Base-by-base conservation (phyloP, 2,113 vertebrate species). In the Boulengeromyrus knoepffleri region DNA sequence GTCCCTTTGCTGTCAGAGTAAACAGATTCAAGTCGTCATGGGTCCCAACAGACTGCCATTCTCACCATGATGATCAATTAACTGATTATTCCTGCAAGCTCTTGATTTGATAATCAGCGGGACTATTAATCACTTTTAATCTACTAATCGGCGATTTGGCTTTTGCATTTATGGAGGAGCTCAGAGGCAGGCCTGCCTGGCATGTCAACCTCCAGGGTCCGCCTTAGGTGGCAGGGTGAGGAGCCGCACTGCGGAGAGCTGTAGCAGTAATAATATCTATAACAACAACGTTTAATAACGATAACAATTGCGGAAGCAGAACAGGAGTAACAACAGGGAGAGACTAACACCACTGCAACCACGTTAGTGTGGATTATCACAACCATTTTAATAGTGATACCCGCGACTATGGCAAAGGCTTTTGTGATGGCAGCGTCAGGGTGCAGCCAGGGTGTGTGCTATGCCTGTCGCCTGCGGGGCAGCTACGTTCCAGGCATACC, bases 61-160 rank as follows among this genome's bases (percentile, higher is more conserved):
- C 88, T 58, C 88, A 88, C 90, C 46, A 49, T 90, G 91, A 86
- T 89, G 93, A 95, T 96, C 95, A 94, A 94, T 95, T 95, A 95
- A 94, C 94, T 96, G 95, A 95, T 96, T 95, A 94, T 93, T 93
- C 92, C 83, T 49, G 87, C 36, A 89, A 92, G 91, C 88, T 88
- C 84, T 58, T 93, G 93, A 95, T 94, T 94, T 91, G 92, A 92
- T 94, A 92, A 96, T 95, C 95, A 95, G 91, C 17, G 36, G 88
- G 90, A 92, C 94, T 92, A 95, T 95, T 95, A 94, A 95, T 96
- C 95, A 95, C 90, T 74, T 92, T 90, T 91, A 94, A 95, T 95
- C 94, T 90, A 70, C 91, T 91, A 93, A 95, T 95, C 95, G 93
- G 91, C 77, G 91, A 92, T 91, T 91, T 89, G 85, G 92, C 90